Conservation (phyloP, 2,888 invertebrate species). For the Margaritifera margaritifera region DNA sequence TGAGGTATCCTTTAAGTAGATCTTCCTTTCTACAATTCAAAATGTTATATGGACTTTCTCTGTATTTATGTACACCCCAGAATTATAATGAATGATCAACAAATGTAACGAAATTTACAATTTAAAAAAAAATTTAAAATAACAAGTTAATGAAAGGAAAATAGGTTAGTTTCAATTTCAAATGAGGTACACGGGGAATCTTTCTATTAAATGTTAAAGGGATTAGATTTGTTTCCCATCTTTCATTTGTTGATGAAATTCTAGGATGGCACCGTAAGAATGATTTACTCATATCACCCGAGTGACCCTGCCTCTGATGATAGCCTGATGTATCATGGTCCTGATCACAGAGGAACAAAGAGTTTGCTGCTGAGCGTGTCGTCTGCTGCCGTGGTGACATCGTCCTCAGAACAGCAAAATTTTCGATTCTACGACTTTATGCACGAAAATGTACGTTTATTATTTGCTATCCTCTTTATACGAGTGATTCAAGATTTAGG, state of each 20-base stretch:
- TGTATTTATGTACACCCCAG: neutral
- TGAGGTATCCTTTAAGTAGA: conserved; percentile 4
- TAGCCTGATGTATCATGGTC: conserved; percentile 23
- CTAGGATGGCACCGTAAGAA: conserved; percentile 30
- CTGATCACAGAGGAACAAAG: conserved; percentile 30
- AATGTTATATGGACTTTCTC: too few species aligned
- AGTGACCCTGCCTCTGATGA: conserved; percentile 25
- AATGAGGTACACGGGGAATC: too few species aligned
- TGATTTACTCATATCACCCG: conserved; percentile 30
- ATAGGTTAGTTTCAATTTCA: too few species aligned
- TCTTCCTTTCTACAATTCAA: neutral
- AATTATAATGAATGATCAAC: neutral
- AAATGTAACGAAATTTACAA: too few species aligned
- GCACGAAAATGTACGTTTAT: conserved; percentile 23
- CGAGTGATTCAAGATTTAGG: too few species aligned
- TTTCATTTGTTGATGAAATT: neutral
- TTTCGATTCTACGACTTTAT: conserved; percentile 22
- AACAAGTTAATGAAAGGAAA: too few species aligned
- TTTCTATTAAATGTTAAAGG: too few species aligned
- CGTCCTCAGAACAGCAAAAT: conserved; percentile 6
- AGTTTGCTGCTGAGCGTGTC: conserved; percentile 23
- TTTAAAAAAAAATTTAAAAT: too few species aligned
- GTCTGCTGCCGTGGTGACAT: conserved; percentile 6
- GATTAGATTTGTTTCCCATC: too few species aligned
- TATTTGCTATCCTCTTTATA: too few species aligned